A percentile compares a stretch with the other conserved stretches of the same genome.
These are phyloP conservation scores for Drosophila sp. DNA, from an alignment of 1,140 invertebrate genomes.

Conservation along the genomic window DNA sequence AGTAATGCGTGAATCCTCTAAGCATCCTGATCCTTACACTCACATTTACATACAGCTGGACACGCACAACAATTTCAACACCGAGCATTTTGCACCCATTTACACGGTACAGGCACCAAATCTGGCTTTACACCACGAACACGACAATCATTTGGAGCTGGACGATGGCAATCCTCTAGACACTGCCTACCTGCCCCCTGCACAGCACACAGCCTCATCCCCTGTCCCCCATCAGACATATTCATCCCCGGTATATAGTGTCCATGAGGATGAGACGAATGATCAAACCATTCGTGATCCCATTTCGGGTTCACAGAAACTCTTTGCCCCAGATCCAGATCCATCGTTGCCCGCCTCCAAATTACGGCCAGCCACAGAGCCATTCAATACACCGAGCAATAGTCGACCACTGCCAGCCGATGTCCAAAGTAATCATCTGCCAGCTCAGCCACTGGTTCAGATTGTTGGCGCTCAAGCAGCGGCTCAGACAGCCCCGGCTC, in stretches of 20 bases:
- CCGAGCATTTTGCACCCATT: slow-evolving; percentile 86
- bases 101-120: slow-evolving; percentile 93
- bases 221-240: slow-evolving; percentile 42
- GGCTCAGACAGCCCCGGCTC: slow-evolving; percentile 60
- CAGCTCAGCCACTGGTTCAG: slow-evolving; percentile 73
- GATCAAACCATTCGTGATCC: slow-evolving; percentile 81
- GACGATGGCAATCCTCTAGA: slow-evolving; percentile 49
- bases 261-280: slow-evolving; percentile 83
- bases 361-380: slow-evolving; percentile 81
- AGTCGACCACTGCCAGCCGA: slow-evolving; percentile 82
- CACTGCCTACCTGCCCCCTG: slow-evolving; percentile 60
- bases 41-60: slow-evolving; percentile 61
- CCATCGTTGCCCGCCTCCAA: slow-evolving; percentile 82
- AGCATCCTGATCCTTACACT: slow-evolving; percentile 18
- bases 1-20: slow-evolving; percentile 6
- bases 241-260: slow-evolving; percentile 82
- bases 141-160: slow-evolving; percentile 71
- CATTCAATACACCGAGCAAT: slow-evolving; percentile 83
- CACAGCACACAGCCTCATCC: slow-evolving; percentile 30
- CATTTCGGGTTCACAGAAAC: slow-evolving; percentile 80
- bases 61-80: slow-evolving; percentile 69
- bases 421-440: slow-evolving; percentile 71
- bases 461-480: slow-evolving; percentile 71
- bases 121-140: slow-evolving; percentile 56
- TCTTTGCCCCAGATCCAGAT: slow-evolving; percentile 84